Evolutionary conservation across 53 echinoderm and acorn worm species (phyloP), one percentile per base, ranked within the genome.

Genomic region (Stichopus horrens): DNA sequence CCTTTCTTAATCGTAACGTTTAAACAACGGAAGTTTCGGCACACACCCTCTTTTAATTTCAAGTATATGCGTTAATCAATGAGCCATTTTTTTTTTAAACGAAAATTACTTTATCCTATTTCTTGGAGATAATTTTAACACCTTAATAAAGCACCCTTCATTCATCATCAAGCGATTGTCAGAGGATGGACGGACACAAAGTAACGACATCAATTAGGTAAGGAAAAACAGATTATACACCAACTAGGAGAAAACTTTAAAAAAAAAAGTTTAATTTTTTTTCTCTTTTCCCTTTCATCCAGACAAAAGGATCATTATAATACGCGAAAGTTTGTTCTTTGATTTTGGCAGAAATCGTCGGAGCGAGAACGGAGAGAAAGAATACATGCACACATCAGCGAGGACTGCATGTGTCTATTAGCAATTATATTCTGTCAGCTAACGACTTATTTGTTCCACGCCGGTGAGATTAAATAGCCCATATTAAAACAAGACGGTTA

Each of bases 391-490:
- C 71, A 18, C 6, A 71, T 71, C 6, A 16, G 71, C 71, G 7
- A 79, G 8, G 58, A 20, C 56, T 7, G 21, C 81, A 81, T 54
- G 58, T 81, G 81, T 81, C 56, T 81, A 21, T 19, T 56, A 21
- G 56, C 57, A 81, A 55, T 81, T 19, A 56, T 81, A 81, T 81
- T 81, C 23, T 81, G 81, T 81, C 81, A 58, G 81, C 57, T 81
- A 57, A 9, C 19, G 58, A 81, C 20, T 21, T 58, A 80, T 80
- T 80, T 80, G 80, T 80, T 80, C 80, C 80, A 22, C 14, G 58
- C 56, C 80, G 21, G 58, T 80, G 57, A 80, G 80, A 80, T 56
- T 80, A 80, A 80, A 80, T 80, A 80, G 80, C 80, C 80, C 80
- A 80, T 80, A 19, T 57, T 7, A 80, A 53, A 80, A 23, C 55